Evolutionary conservation across 2,797 vertebrate genomes (phyloP).

Genomic region (Buphagus erythrorhynchus): DNA sequence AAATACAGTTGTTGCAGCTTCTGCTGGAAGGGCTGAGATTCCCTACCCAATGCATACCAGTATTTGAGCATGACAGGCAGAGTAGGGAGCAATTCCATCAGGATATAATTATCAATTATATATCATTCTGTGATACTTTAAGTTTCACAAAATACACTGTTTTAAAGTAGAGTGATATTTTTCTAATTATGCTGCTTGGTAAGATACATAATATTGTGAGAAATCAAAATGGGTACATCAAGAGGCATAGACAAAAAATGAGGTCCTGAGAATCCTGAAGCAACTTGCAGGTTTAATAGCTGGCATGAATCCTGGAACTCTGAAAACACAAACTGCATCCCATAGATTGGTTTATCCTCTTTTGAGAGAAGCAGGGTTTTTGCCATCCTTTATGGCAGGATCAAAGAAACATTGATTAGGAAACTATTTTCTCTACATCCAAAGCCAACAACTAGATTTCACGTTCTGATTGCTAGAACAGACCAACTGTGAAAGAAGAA

Average conservation of each 20-base stretch:
- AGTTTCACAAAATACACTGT: accelerated
- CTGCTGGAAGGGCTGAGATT: background rate
- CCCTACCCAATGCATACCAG: accelerated
- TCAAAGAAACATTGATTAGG: background rate
- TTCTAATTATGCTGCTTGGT: background rate
- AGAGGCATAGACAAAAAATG: background rate
- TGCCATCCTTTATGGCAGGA: background rate
- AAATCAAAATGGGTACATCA: background rate
- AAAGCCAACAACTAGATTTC: background rate
- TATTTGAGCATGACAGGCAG: background rate
- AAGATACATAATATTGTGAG: background rate
- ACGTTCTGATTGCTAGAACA: background rate
- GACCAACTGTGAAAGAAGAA: background rate
- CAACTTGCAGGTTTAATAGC: background rate
- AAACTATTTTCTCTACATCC: background rate
- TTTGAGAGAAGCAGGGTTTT: background rate
- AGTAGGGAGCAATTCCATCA: background rate
- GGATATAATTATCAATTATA: background rate
- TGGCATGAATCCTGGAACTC: background rate
- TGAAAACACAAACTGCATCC: background rate
- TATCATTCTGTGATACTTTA: background rate
- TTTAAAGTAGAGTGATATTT: background rate
- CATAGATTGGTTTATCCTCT: background rate
- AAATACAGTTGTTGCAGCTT: background rate
- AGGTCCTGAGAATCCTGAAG: background rate